Evolutionary conservation across 2,113 vertebrate genomes (phyloP).

Genomic region (Ictidomys tridecemlineatus): DNA sequence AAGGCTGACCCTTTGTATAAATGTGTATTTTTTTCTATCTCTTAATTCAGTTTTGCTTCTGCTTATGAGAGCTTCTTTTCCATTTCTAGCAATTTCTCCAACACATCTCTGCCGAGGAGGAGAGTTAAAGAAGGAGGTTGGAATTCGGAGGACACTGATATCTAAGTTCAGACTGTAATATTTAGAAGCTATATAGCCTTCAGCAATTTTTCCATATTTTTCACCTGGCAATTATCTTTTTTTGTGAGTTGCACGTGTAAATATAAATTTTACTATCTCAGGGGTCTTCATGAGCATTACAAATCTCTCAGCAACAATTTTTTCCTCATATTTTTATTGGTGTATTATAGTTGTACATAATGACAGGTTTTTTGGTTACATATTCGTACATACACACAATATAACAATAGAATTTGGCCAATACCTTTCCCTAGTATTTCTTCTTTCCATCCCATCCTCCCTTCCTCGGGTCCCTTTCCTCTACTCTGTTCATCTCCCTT

Average conservation of each 20-base stretch:
- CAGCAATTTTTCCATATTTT: not conserved
- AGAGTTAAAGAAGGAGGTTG: not conserved
- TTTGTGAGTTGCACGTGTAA: not conserved
- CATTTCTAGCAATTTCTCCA: conserved; percentile 25
- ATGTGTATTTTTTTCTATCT: not conserved
- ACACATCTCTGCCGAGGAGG: not conserved
- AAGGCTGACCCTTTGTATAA: not conserved
- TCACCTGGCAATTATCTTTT: not conserved
- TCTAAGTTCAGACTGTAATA: not conserved
- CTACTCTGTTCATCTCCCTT: too few species aligned
- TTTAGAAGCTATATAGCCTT: not conserved
- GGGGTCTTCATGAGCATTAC: not conserved
- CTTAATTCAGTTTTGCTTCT: conserved; percentile 28
- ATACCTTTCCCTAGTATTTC: too few species aligned
- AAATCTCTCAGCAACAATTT: not conserved
- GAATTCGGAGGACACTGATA: not conserved
- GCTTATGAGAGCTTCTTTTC: conserved; percentile 24
- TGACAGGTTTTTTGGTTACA: too few species aligned
- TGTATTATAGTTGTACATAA: too few species aligned
- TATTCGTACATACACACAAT: too few species aligned
- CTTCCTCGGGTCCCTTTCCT: too few species aligned
- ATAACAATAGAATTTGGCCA: too few species aligned
- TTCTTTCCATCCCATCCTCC: too few species aligned
- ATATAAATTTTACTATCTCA: not conserved
- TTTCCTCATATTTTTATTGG: too few species aligned